Percentiles rank a stretch among this genome's conserved stretches.
Evolutionary conservation across 2,888 invertebrate species (phyloP).

Genomic region (Sinodicranocentrus sp.): DNA sequence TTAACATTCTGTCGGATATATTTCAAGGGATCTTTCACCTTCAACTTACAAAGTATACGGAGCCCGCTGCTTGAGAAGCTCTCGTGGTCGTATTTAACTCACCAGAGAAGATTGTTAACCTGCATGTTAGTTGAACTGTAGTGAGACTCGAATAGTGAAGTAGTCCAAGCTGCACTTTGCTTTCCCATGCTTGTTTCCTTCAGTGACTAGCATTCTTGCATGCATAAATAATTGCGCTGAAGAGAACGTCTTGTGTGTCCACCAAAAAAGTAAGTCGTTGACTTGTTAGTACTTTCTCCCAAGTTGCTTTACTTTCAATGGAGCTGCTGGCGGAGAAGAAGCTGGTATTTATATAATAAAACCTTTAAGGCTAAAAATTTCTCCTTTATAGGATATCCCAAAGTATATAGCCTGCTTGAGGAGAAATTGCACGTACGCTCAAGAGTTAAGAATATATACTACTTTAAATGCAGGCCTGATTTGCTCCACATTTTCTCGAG

Average conservation of each 20-base stretch:
- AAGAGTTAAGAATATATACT: too few relatives aligned
- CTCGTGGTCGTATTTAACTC: too few relatives aligned
- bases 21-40: too few relatives aligned
- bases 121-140: too few relatives aligned
- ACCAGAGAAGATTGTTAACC: too few relatives aligned
- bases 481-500: constrained; percentile 18
- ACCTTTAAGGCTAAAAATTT: background rate
- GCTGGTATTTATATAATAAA: constrained; percentile 1
- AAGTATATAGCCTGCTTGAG: too few relatives aligned
- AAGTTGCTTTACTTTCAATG: background rate
- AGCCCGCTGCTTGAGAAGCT: too few relatives aligned
- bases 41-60: too few relatives aligned
- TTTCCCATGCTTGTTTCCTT: background rate
- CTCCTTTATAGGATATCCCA: background rate
- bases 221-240: constrained; percentile 54
- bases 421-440: too few relatives aligned
- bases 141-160: too few relatives aligned
- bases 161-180: too few relatives aligned
- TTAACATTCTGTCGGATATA: too few relatives aligned
- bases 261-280: constrained; percentile 30
- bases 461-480: constrained; percentile 34
- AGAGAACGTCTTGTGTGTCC: constrained; percentile 22
- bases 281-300: constrained; percentile 37
- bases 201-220: constrained; percentile 39
- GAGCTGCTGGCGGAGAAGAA: background rate